These are phyloP conservation scores for Vulpes ferrilata DNA, from an alignment of 2,113 vertebrate genomes.

Conservation along the genomic window DNA sequence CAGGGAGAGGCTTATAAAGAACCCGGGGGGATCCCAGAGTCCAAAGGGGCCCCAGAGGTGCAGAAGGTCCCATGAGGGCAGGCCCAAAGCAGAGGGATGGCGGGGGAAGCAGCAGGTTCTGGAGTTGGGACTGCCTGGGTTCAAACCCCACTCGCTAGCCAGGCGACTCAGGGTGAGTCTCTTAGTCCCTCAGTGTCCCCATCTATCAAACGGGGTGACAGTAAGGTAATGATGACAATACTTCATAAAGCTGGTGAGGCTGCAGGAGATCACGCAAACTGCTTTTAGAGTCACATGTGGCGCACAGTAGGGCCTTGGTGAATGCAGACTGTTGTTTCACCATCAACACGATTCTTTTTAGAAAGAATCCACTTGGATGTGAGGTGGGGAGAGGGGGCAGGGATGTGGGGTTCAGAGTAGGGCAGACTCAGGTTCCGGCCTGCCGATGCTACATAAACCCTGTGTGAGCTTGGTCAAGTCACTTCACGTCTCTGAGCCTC, in stretches of 20 bases:
- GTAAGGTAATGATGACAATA: neutral
- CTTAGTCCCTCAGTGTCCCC: neutral
- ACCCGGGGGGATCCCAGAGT: neutral
- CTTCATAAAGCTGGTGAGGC: neutral
- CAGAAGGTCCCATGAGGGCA: neutral
- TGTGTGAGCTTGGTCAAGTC: neutral
- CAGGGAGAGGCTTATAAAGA: neutral
- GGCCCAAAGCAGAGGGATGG: neutral
- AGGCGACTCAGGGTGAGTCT: neutral
- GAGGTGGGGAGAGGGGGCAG: neutral
- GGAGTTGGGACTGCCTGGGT: neutral
- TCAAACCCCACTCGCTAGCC: neutral
- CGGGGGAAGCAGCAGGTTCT: neutral
- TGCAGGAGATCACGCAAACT: accelerated
- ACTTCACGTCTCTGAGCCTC: neutral
- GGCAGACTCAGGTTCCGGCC: neutral
- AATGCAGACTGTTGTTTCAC: neutral
- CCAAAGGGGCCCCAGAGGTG: neutral
- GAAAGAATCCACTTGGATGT: neutral
- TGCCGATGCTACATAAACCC: neutral
- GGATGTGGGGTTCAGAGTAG: neutral
- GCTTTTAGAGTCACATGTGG: neutral
- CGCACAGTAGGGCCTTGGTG: neutral
- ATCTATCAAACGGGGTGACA: neutral
- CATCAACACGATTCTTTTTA: neutral